Base-by-base conservation (phyloP, 2,888 invertebrate genomes). In the Diloba caeruleocephala region DNA sequence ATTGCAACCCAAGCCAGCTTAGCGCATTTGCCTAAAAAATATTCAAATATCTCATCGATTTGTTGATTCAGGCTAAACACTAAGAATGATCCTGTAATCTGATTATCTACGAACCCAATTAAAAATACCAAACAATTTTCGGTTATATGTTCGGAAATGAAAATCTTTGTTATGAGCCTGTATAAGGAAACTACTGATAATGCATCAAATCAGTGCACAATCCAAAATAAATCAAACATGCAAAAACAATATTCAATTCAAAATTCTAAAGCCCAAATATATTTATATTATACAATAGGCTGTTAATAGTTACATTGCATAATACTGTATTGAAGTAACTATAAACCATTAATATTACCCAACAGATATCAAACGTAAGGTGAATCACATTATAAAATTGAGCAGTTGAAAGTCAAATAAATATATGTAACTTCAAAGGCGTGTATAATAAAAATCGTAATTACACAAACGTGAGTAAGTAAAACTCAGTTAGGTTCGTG, bases 321-420 rank as follows among this genome's bases (percentile, higher is more conserved):
- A 21, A 23, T 8, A 28, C 28, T 26, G 37, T 28, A 49, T 44
- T 43, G 43, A 52, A 41, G 26, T 46, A 54, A 46, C 26, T 59
- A 42, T 39, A 28, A 37, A 33, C 28, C 32, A 34, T 34, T 38
- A 48, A n/a, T 13, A 64, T 45, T 34, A 38, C 28, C 32, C 23
- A 57, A 71, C 31, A 51, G 5, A 31, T 39, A 57, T 62, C 56
- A 61, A 56, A 58, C 32, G 53, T 50, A 34, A 48, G 10, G 33
- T 10, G 32, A 13, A 13, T 45, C 23, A 53, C 37, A 44, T 43
- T 64, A 52, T 55, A 51, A 60, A 64, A 51, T 62, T 66, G 65
- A 69, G 43, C 43, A 12, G 52, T 49, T 33, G 53, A 53, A 49
- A 51, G 6, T 32, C 12, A 49, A 59, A 75, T 63, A 69, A 73